Evolutionary conservation across 2,797 vertebrate genomes (phyloP), one percentile per base, ranked within the genome.

Genomic region (Octomys mimax): DNA sequence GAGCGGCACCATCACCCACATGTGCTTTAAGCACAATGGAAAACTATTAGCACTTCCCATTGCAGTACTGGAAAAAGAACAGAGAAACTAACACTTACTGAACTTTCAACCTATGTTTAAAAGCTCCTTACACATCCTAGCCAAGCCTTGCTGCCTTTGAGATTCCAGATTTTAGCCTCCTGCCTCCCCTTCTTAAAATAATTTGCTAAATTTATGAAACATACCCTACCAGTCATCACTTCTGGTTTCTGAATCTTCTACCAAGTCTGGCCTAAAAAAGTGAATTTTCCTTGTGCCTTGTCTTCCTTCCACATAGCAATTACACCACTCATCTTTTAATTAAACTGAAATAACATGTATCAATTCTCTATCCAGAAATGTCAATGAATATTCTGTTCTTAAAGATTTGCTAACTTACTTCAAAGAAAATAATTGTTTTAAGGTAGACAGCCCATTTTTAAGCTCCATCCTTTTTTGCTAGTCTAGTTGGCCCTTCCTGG

Each of bases 101-200:
- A 93, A 84, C 78, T 94, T 87, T 89, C 92, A 97, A 86, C 87
- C 94, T 79, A 42, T 95, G 93, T 94, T 97, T 90, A 94, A 94
- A 82, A 68, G 59, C 39, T 88, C 87, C 93, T 88, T 64, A 52
- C 36, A 95, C 42, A 68, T 96, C 82, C 91, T 68, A 73, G 80
- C 62, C 77, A 70, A 95, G 46, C 62, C 75, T 36, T 52, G 80
- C 62, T 88, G 64, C 87, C 83, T 85, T 71, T 57, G 39, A 80
- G n/a, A 96, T 36, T 33, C 94, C 57, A 14, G 61, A 52, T 95
- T 95, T 94, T 61, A 90, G 90, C 85, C 81, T 78, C 19, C 92
- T 0, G 1, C 87, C 79, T 94, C 93, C 82, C 81, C 59, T 70
- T 85, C 87, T 70, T 57, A 71, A 85, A 96, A 92, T 87, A 94